phyloP scores from a whole-genome alignment of 2,888 invertebrate species.

The Cosmia trapezina region DNA sequence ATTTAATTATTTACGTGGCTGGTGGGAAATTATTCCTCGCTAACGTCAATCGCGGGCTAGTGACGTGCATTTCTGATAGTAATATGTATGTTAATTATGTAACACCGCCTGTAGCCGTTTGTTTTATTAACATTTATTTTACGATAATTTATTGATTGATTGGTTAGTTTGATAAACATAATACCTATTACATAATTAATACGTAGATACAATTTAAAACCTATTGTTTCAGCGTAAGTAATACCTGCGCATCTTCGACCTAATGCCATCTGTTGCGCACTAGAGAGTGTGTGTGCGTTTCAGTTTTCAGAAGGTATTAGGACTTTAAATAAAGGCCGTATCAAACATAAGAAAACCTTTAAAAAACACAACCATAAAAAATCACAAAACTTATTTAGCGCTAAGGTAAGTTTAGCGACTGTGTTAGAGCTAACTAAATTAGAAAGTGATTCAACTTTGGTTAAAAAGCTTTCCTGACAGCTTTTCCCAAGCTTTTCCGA shows the following conservation, averaged over 20 bases:
- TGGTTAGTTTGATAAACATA: background rate
- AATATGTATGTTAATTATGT: conserved; percentile 7
- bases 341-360: no score
- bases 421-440: no score
- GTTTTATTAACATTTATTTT: conserved; percentile 4
- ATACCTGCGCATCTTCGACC: background rate
- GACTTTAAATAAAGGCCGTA: no score
- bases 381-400: no score
- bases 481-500: no score
- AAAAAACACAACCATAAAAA: no score
- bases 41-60: conserved; percentile 24
- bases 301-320: background rate
- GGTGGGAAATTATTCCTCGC: background rate
- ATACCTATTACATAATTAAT: no score
- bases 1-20: conserved; percentile 1
- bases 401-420: no score
- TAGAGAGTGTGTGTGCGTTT: background rate
- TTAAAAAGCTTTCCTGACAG: no score
- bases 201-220: no score
- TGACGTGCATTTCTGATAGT: conserved; percentile 34
- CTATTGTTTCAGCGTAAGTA: background rate
- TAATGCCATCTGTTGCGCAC: background rate
- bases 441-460: no score
- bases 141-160: background rate
- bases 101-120: background rate